These are phyloP conservation scores for Pelodiscus sinensis DNA, from an alignment of 2,113 vertebrate species.

Conservation along the genomic window DNA sequence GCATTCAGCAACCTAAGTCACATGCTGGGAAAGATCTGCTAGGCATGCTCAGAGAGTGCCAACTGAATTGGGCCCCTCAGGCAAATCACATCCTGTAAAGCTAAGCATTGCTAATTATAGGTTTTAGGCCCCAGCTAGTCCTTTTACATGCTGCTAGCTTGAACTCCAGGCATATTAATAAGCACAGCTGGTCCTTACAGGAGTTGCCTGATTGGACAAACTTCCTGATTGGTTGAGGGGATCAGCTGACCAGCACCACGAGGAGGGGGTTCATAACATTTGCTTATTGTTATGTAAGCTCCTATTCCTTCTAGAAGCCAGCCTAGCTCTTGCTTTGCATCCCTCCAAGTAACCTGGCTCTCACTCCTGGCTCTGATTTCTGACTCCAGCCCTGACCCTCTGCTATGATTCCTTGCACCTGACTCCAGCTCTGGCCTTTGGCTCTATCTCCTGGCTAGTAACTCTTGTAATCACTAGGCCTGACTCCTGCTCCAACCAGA, in stretches of 20 bases:
- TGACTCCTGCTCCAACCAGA: not conserved
- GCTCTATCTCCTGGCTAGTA: not conserved
- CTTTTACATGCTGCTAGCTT: not conserved
- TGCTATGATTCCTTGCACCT: not conserved
- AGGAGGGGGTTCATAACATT: not conserved
- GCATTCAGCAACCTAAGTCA: not conserved
- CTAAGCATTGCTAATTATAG: not conserved
- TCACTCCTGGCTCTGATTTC: not conserved
- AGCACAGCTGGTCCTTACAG: not conserved
- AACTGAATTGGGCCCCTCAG: not conserved
- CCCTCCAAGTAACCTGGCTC: not conserved
- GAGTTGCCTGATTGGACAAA: not conserved
- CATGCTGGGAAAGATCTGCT: too few relatives aligned
- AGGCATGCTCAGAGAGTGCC: not conserved
- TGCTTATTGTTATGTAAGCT: not conserved
- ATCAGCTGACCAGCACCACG: not conserved
- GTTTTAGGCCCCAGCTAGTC: not conserved
- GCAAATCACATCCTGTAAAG: not conserved
- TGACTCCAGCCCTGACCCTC: not conserved
- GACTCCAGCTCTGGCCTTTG: not conserved
- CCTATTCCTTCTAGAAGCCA: too few relatives aligned
- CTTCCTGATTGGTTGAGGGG: not conserved
- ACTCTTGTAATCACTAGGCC: not conserved
- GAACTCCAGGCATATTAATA: not conserved
- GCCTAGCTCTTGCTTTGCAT: too few relatives aligned